Percentiles rank a stretch among this genome's conserved stretches.
phyloP scores from a whole-genome alignment of 1,140 invertebrate species.

The Lepidurus couesii region DNA sequence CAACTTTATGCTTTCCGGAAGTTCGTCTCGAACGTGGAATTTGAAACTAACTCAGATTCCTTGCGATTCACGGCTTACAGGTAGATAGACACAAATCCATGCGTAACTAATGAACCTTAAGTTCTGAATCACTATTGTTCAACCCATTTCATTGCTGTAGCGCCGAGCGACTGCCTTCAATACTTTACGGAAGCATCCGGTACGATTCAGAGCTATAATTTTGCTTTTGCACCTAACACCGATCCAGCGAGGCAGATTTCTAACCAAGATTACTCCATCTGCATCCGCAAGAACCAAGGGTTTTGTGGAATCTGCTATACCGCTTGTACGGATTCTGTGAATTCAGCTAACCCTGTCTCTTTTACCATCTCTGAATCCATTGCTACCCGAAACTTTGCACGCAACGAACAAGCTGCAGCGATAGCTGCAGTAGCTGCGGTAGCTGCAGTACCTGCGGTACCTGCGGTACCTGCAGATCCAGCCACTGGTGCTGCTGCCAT shows the following conservation, averaged over 20 bases:
- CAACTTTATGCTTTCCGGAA: constrained; percentile 4
- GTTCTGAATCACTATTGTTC: not conserved
- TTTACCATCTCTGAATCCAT: not conserved
- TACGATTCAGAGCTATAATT: not conserved
- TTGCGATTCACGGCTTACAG: not conserved
- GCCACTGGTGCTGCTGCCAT: too few relatives aligned
- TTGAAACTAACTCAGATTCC: constrained; percentile 5
- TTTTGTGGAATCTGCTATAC: constrained; percentile 46
- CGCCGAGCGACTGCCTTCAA: constrained; percentile 22
- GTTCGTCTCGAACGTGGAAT: not conserved
- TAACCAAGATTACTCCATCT: constrained; percentile 45
- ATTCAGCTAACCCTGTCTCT: constrained; percentile 1
- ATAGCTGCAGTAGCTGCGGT: too few relatives aligned
- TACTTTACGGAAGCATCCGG: constrained; percentile 27
- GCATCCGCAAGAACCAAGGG: constrained; percentile 46
- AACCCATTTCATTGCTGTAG: not conserved
- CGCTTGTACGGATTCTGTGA: constrained; percentile 38
- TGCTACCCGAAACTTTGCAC: not conserved
- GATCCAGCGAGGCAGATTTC: constrained; percentile 40
- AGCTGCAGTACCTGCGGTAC: too few relatives aligned
- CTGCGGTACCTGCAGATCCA: not conserved
- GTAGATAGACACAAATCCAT: not conserved
- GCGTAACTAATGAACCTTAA: not conserved
- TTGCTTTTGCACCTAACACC: not conserved
- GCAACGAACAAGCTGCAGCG: not conserved